phyloP scores from a whole-genome alignment of 2,888 invertebrate species.

The Pocota personata region DNA sequence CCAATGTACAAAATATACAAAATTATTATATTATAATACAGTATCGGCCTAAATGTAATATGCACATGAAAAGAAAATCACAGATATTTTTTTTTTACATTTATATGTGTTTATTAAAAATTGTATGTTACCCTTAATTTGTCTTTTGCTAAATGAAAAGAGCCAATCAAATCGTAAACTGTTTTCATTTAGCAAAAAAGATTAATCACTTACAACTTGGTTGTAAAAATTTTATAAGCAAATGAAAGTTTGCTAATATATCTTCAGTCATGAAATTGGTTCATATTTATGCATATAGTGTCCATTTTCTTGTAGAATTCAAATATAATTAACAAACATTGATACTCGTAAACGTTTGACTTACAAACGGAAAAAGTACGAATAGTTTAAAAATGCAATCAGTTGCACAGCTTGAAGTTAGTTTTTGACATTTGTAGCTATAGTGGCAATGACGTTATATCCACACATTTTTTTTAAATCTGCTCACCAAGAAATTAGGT shows the following conservation, averaged over 20 bases:
- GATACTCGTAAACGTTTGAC: no score
- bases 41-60: background rate
- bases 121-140: background rate
- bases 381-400: background rate
- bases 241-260: background rate
- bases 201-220: background rate
- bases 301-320: no score
- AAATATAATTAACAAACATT: no score
- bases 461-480: background rate
- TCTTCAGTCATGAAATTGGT: no score
- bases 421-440: background rate
- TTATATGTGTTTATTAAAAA: background rate
- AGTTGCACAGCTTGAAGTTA: background rate
- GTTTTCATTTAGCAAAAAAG: constrained; percentile 49
- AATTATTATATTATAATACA: background rate
- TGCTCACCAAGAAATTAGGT: no score
- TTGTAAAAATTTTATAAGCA: background rate
- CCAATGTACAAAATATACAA: constrained; percentile 14
- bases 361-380: no score
- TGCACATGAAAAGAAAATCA: constrained; percentile 18
- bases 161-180: background rate
- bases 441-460: background rate
- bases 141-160: constrained; percentile 45
- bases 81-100: constrained; percentile 11
- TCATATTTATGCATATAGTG: no score